Evolutionary conservation across 1,140 invertebrate species (phyloP), one percentile per base, ranked within the genome.

Genomic region (Parasteatoda tepidariorum): DNA sequence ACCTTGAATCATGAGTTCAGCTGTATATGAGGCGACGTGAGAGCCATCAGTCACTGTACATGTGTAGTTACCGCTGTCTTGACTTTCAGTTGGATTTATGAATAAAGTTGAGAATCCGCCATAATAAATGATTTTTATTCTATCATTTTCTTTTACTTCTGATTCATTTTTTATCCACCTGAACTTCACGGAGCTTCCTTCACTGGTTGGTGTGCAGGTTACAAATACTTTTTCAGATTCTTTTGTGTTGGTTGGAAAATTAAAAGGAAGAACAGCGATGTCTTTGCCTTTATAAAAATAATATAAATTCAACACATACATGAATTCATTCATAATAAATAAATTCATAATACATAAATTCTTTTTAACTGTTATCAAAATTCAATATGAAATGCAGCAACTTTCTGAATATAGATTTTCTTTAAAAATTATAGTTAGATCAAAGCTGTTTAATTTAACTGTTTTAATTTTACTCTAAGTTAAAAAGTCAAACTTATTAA

Each of bases 1-100:
- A 90, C 89, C 89, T 85, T 89, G 86, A 15, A 90, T 88, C 57
- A 88, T 86, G 13, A 90, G 84, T 2, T 84, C 57, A 5, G 89
- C 87, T 6, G 89, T 88, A 81, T 87, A 88, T 79, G 85, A 88
- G 0, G 84, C 87, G 7, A 85, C 86, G 1, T 87, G 88, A 15
- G 87, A 88, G 6, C 86, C 84, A 76, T 89, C 89, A 67, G 84
- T 87, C 22, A 88, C 88, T 26, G 87, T 86, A 84, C 89, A 90
- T 0, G 89, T 89, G 84, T 90, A 90, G 85, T 90, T 89, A 22
- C 89, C 78, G 22, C 78, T 81, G 15, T 81, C 78, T 57, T 68
- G 48, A 6, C 48, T 33, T 13, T 28, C 24, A 3, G 70, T 66
- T 18, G 78, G 55, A 61, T 38, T 81, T 0, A 81, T 81, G 3